Base-by-base conservation (phyloP, 2,888 invertebrate species). In the Harpalus rufipes region DNA sequence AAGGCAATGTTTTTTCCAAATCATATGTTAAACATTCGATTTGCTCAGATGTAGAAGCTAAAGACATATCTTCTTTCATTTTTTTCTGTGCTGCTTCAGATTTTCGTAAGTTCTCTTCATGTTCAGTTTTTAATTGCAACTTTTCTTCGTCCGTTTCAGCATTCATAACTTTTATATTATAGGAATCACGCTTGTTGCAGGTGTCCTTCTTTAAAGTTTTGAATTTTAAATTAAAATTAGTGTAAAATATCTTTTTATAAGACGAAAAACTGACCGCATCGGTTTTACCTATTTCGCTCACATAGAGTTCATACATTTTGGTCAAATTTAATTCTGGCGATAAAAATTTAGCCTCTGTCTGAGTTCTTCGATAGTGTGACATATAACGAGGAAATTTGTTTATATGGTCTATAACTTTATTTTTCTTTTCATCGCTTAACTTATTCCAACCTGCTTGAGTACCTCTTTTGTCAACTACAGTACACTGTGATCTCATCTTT, bases 1-100 rank as follows among this genome's bases (percentile, higher is more conserved):
- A 32, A 32, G 88, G 87, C 14, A 88, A 83, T 5, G 87, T 88
- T 86, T 88, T 88, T 74, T 88, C 74, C 59, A 88, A 74, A 6
- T 32, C 32, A 6, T 32, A 86, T 3, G 86, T 85, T 7, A 87
- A 51, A 18, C 82, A 82, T 81, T 86, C 86, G 32, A 74, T 18
- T 16, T 83, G 21, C 21, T 84, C 59, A 10, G 84, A 39, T 39
- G 32, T 56, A 21, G 44, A 68, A 21, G 86, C 85, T 59, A 63
- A 10, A 4, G 10, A 16, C 16, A 76, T 51, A 10, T 83, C 84
- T 16, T 39, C 7, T 21, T 82, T 79, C 51, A 58, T 84, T 84
- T 84, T 81, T 12, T 39, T 86, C 63, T 72, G 83, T 82, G 84
- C 85, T 12, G 10, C 0, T 68, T 85, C 63, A 3, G 61, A 72